Evolutionary conservation across 1,140 invertebrate species (phyloP), one percentile per base, ranked within the genome.

Genomic region (Drosophila setifemur): DNA sequence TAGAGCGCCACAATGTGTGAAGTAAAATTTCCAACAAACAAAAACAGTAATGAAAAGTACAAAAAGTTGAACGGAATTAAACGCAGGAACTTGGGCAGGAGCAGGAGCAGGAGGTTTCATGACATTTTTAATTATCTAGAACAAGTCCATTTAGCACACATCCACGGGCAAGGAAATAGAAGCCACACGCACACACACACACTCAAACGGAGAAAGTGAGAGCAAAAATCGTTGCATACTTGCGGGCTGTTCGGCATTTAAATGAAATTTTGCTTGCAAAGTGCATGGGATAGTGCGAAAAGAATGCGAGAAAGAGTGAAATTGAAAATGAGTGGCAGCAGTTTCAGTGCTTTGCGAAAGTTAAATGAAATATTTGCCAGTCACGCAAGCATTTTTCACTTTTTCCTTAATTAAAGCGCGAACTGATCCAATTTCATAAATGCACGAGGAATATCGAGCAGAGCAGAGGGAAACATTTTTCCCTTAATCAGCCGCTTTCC

Each of bases 51-150:
- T 69, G 6, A 23, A 23, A 33, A 31, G 14, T 35, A 37, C 5
- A 35, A 52, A 68, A 60, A 14, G 23, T 18, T 42, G 9, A 50
- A 55, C 50, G 11, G 74, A 79, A 79, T 69, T 63, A 58, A 66
- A 70, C 29, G 47, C 37, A 58, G 64, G 73, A 71, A 71, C 25
- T 26, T 5, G 18, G 12, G 11, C n/a, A n/a, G 3, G 19, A 31
- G 29, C 6, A 18, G 35, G 31, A 11, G 12, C n/a, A 25, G 33
- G 19, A 75, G 55, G 35, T 58, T 55, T 39, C 43, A 55, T 76
- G 77, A 81, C 77, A 72, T 82, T 82, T 81, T 82, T 82, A 81
- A 81, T 81, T 81, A 81, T 81, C 77, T 82, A 72, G 77, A 76
- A 76, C 77, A 76, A 81, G 76, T 75, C 60, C 72, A 81, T 70